Conservation (phyloP, 2,888 invertebrate species). For the Oxystoma pomonae region DNA sequence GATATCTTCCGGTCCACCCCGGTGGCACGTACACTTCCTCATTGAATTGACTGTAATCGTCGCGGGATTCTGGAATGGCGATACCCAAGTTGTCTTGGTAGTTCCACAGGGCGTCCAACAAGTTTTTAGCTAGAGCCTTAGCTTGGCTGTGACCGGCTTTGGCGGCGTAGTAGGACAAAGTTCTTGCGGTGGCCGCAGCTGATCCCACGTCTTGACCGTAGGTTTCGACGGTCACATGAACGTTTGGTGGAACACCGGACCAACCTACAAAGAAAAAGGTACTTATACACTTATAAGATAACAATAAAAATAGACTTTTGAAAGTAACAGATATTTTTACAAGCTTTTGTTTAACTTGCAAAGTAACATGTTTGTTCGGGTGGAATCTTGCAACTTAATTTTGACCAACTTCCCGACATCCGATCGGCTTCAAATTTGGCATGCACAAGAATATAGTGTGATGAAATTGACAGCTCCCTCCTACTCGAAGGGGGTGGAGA, state of each 20-base stretch:
- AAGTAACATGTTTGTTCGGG: too few relatives aligned
- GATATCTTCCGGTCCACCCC: constrained; percentile 30
- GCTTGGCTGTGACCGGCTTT: constrained; percentile 26
- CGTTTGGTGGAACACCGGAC: constrained; percentile 29
- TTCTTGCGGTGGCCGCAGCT: constrained; percentile 29
- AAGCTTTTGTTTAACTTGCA: too few relatives aligned
- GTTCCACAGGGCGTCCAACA: constrained; percentile 29
- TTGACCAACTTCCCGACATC: too few relatives aligned
- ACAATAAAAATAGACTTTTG: too few relatives aligned
- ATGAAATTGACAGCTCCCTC: too few relatives aligned
- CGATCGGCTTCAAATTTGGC: too few relatives aligned
- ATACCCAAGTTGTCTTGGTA: constrained; percentile 27
- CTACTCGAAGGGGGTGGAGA: too few relatives aligned
- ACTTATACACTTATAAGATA: too few relatives aligned
- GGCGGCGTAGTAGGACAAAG: constrained; percentile 32
- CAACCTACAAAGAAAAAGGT: constrained; percentile 14
- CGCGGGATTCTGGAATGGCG: constrained; percentile 25
- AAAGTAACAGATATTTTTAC: too few relatives aligned
- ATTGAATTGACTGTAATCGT: constrained; percentile 27
- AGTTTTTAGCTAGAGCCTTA: constrained; percentile 26
- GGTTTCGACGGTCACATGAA: constrained; percentile 24
- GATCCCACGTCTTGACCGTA: constrained; percentile 30
- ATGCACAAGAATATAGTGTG: too few relatives aligned
- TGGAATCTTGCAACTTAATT: too few relatives aligned
- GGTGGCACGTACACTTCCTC: constrained; percentile 28